Conservation (phyloP, 2,888 invertebrate species). For the Nemurella pictetii region DNA sequence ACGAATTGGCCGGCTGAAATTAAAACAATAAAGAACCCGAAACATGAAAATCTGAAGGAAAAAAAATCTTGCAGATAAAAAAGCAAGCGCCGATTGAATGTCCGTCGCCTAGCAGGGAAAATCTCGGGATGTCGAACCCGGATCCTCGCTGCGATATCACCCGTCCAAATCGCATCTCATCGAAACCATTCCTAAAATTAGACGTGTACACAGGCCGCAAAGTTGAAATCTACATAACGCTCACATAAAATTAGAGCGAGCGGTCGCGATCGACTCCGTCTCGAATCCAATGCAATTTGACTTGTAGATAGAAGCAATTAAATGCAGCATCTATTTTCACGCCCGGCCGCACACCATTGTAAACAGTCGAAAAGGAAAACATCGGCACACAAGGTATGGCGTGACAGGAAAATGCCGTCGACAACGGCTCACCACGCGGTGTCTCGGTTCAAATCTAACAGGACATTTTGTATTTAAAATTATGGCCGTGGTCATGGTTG, state of each 20-base stretch:
- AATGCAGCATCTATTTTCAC: neutral
- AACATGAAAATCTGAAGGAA: neutral
- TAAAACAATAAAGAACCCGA: neutral
- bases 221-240: neutral
- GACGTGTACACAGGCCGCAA: neutral
- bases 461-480: neutral
- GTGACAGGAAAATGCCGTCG: neutral
- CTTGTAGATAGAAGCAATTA: neutral
- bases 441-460: neutral
- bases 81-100: neutral
- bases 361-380: neutral
- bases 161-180: neutral
- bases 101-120: neutral
- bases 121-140: slow-evolving; percentile 3
- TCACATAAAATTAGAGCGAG: neutral
- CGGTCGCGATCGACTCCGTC: neutral
- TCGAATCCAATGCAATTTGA: neutral
- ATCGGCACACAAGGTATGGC: neutral
- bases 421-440: too few species aligned
- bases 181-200: neutral
- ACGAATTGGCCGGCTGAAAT: neutral
- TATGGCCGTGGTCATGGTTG: neutral
- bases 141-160: neutral
- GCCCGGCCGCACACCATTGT: neutral
- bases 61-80: neutral